Evolutionary conservation across 92 coral and sea anemone genomes (phyloP), one percentile per base, ranked within the genome.

Genomic region (Chrysogorgia sp.): DNA sequence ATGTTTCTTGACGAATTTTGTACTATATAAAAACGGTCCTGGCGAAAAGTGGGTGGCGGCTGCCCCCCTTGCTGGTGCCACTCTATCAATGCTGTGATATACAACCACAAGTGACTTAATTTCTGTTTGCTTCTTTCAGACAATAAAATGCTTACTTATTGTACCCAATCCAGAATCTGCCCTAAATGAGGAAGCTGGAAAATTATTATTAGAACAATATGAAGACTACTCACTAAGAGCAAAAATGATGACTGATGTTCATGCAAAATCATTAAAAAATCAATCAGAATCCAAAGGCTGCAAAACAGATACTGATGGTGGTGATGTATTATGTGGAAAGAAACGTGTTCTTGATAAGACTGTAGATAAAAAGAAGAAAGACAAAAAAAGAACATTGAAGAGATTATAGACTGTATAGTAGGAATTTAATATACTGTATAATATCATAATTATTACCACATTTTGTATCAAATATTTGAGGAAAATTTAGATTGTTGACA

Each of bases 111-210:
- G 31, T n/a, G n/a, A n/a, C n/a, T n/a, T n/a, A n/a, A n/a, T n/a
- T 37, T 37, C 43, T 37, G 35, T 62, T 13, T 76, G 17, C 48
- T 75, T 76, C 60, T 23, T 53, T 32, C 61, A 96, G 99, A 96
- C 99, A 69, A 90, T 96, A 21, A 96, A 96, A 60, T 96, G 99
- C 63, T 84, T 96, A 67, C 90, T 96, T 22, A 96, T 96, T 63
- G 96, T 92, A 32, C 99, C 99, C 40, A 96, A 96, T 75, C 97
- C 99, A 33, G 99, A 96, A 75, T 96, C 99, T 12, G 99, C 99
- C 1, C 83, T 96, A 22, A 96, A 96, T 28, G 99, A 96, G 75
- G 99, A 96, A 80, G 99, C 99, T 8, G 99, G 99, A 1, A 96
- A 96, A 77, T 81, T 96, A 47, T 83, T 96, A 43, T 90, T 96